Evolutionary conservation across 2,113 vertebrate species (phyloP).

Genomic region (Plecotus auritus): DNA sequence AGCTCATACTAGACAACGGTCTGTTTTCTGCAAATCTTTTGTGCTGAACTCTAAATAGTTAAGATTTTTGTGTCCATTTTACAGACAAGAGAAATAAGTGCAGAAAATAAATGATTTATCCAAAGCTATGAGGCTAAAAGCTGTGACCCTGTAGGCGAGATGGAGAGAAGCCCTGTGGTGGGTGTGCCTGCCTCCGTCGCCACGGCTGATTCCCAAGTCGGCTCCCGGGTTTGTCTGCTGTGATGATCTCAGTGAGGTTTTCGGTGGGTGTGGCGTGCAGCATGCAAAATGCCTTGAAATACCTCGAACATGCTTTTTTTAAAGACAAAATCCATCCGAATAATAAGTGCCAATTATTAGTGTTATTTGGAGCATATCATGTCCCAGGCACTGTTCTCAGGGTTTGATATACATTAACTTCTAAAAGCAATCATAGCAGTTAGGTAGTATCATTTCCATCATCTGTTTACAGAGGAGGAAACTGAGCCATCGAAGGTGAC

Average conservation of each 20-base stretch:
- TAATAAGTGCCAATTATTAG: neutral
- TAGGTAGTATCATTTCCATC: neutral
- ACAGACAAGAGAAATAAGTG: neutral
- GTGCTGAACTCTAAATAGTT: neutral
- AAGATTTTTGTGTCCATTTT: neutral
- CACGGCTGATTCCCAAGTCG: neutral
- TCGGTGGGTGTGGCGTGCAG: neutral
- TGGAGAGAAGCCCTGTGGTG: neutral
- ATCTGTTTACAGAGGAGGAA: neutral
- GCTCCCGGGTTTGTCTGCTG: neutral
- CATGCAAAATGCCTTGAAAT: neutral
- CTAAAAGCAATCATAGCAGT: neutral
- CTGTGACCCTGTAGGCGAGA: neutral
- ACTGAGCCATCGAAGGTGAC: neutral
- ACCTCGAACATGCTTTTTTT: neutral
- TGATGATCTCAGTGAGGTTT: neutral
- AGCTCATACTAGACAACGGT: neutral
- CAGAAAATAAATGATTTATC: neutral
- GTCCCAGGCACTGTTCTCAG: neutral
- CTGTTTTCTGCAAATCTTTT: neutral
- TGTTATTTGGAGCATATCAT: neutral
- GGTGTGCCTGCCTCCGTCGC: neutral
- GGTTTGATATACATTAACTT: neutral
- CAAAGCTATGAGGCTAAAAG: neutral
- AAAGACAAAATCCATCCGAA: neutral